Conservation (phyloP, 1,140 invertebrate species). For the Panagrolaimus sp. region DNA sequence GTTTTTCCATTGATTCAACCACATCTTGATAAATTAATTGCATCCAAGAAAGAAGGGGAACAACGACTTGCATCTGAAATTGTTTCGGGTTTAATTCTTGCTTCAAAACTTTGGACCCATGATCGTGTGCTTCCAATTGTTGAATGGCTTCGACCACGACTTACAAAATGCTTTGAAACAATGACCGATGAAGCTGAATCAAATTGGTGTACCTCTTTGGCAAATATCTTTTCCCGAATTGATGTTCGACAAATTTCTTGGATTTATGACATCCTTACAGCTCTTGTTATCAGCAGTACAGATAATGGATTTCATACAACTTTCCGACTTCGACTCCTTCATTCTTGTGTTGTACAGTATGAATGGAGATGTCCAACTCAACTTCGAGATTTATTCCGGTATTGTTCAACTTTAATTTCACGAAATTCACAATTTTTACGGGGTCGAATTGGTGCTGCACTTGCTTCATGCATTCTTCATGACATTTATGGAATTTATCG, state of each 20-base stretch:
- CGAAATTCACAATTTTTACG: slow-evolving; percentile 12
- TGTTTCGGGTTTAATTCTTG: slow-evolving; percentile 70
- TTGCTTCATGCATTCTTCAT: not conserved
- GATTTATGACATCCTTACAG: slow-evolving; percentile 47
- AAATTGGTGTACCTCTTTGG: slow-evolving; percentile 75
- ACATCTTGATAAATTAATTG: slow-evolving; percentile 69
- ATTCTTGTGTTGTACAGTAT: slow-evolving; percentile 60
- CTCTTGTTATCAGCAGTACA: slow-evolving; percentile 35
- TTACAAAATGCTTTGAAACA: slow-evolving; percentile 57
- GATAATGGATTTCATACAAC: slow-evolving; percentile 46
- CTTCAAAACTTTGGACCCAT: slow-evolving; percentile 77
- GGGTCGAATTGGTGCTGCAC: not conserved
- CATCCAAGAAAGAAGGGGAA: slow-evolving; percentile 70
- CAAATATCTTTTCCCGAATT: slow-evolving; percentile 58
- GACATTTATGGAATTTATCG: slow-evolving; percentile 3
- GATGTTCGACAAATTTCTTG: slow-evolving; percentile 45
- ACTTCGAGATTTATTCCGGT: not conserved
- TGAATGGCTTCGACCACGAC: slow-evolving; percentile 60
- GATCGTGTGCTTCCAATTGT: slow-evolving; percentile 63
- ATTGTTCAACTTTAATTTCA: not conserved
- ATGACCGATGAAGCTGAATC: slow-evolving; percentile 65
- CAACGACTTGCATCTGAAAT: slow-evolving; percentile 81
- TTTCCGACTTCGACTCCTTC: slow-evolving; percentile 66
- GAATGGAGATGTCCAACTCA: slow-evolving; percentile 16
- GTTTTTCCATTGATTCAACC: slow-evolving; percentile 67